phyloP scores from a whole-genome alignment of 2,797 vertebrate genomes.

The Emys orbicularis region DNA sequence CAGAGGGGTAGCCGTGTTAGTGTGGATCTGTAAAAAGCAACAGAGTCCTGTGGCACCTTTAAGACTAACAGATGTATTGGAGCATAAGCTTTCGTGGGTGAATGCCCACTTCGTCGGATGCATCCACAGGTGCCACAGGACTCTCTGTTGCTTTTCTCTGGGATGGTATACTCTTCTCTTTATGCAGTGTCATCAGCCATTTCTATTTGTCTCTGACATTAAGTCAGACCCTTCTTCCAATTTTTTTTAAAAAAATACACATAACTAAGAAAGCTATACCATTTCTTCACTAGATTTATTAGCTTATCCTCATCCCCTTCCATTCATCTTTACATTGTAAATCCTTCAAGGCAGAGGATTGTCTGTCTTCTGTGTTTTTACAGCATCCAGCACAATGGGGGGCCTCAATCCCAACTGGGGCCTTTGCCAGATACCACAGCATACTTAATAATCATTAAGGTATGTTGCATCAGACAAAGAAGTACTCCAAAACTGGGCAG shows the following conservation, averaged over 20 bases:
- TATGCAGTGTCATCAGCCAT: background rate
- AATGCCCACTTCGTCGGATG: no score
- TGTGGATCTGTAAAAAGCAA: no score
- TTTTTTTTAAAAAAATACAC: background rate
- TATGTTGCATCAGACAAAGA: background rate
- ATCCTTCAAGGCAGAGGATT: background rate
- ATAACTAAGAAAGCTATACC: background rate
- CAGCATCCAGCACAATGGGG: background rate
- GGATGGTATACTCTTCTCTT: background rate
- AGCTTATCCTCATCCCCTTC: background rate
- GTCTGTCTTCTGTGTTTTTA: background rate
- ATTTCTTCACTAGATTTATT: background rate
- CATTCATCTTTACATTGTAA: background rate
- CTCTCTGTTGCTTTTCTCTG: conserved; percentile 12
- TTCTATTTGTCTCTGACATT: background rate
- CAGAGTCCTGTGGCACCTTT: no score
- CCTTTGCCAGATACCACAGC: background rate
- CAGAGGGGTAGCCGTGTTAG: no score
- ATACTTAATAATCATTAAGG: background rate
- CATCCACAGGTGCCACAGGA: no score
- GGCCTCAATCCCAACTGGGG: background rate
- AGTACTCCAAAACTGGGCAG: background rate
- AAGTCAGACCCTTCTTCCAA: background rate
- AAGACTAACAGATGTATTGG: no score
- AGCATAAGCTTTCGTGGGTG: no score